These are phyloP conservation scores for Myxocyprinus asiaticus DNA, from an alignment of 2,113 vertebrate genomes.

Conservation along the genomic window DNA sequence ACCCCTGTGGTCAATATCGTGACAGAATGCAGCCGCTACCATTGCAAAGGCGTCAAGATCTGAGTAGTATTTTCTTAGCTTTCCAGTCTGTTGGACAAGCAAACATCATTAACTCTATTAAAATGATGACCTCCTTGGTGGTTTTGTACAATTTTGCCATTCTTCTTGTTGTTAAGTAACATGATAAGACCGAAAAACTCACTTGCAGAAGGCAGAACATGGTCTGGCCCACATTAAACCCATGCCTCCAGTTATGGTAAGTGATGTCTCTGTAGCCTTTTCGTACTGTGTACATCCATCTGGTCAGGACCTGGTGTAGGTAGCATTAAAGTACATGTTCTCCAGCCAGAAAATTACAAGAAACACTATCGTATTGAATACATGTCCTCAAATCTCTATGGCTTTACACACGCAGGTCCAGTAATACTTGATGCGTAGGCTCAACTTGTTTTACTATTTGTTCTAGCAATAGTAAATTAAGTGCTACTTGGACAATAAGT, in stretches of 20 bases:
- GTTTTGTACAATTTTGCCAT: not conserved
- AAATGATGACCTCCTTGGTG: not conserved
- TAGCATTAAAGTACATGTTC: not conserved
- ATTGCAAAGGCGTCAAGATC: constrained; percentile 98
- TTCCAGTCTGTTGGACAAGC: constrained; percentile 82
- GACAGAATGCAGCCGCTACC: constrained; percentile 97
- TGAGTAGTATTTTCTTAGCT: constrained; percentile 93
- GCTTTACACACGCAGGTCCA: too few relatives aligned
- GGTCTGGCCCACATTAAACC: constrained; percentile 97
- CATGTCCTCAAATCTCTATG: too few relatives aligned
- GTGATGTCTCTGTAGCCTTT: constrained; percentile 94
- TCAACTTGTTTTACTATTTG: too few relatives aligned
- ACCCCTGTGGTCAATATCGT: constrained; percentile 97
- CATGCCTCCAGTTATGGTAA: constrained; percentile 97
- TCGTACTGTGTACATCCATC: constrained; percentile 96
- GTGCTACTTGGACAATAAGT: too few relatives aligned
- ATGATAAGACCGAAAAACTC: too few relatives aligned
- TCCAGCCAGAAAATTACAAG: not conserved
- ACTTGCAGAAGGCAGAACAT: constrained; percentile 97
- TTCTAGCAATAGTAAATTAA: too few relatives aligned
- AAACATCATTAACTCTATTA: too few relatives aligned
- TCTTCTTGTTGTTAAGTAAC: too few relatives aligned
- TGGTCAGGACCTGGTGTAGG: constrained; percentile 80
- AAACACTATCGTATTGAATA: too few relatives aligned
- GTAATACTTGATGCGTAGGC: too few relatives aligned